Percentiles rank a stretch among this genome's conserved stretches.
Evolutionary conservation across 2,113 vertebrate genomes (phyloP).

Genomic region (Saccopteryx bilineata): DNA sequence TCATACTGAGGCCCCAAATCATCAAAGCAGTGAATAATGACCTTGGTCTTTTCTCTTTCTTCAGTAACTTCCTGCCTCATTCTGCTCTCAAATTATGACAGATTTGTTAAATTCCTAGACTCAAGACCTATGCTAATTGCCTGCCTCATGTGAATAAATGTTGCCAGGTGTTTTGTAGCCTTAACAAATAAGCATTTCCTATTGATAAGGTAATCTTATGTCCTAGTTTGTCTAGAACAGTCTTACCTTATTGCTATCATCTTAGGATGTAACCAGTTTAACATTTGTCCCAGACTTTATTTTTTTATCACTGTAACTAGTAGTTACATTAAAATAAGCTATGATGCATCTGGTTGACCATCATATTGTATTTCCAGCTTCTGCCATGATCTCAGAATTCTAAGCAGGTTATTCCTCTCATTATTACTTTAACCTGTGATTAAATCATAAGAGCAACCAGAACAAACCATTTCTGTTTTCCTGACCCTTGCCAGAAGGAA

Average conservation of each 20-base stretch:
- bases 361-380: slow-evolving; percentile 41
- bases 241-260: slow-evolving; percentile 32
- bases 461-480: slow-evolving; percentile 49
- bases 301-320: slow-evolving; percentile 52
- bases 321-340: slow-evolving; percentile 56
- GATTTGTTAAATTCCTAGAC: slow-evolving; percentile 34
- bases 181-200: slow-evolving; percentile 31
- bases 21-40: slow-evolving; percentile 50
- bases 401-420: slow-evolving; percentile 1
- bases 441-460: slow-evolving; percentile 48
- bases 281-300: slow-evolving; percentile 53
- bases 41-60: slow-evolving; percentile 59
- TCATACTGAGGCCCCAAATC: neutral
- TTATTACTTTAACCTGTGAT: slow-evolving; percentile 47
- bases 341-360: neutral
- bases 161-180: slow-evolving; percentile 35
- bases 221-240: slow-evolving; percentile 17
- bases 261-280: slow-evolving; percentile 26
- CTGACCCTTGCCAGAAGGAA: slow-evolving; percentile 1
- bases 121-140: neutral
- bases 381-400: neutral
- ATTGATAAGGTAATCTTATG: neutral
- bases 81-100: slow-evolving; percentile 8
- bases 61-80: slow-evolving; percentile 21
- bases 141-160: neutral